Percentiles rank a stretch among this genome's conserved stretches.
phyloP scores from a whole-genome alignment of 1,140 invertebrate species.

The Eriocheir sinensis region DNA sequence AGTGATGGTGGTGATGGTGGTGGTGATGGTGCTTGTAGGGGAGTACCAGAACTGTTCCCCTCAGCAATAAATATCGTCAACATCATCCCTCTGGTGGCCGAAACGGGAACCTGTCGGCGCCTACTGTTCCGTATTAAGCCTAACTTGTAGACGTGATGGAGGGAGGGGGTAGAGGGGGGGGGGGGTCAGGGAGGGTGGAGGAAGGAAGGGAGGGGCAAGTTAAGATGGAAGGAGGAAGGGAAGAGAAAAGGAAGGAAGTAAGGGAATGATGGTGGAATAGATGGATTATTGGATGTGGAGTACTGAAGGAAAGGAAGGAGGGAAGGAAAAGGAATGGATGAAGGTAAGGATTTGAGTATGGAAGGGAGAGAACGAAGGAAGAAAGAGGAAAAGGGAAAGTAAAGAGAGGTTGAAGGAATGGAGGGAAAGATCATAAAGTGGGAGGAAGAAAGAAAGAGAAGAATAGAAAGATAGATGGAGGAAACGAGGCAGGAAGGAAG shows the following conservation, averaged over 20 bases:
- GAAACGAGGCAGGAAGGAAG: not conserved
- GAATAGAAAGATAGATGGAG: not conserved
- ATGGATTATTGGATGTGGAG: not conserved
- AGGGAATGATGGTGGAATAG: too few relatives aligned
- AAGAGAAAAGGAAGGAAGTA: not conserved
- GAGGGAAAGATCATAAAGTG: not conserved
- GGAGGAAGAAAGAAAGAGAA: not conserved
- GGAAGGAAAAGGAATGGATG: not conserved
- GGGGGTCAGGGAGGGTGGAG: not conserved
- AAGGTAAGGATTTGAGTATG: not conserved
- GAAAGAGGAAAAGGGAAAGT: not conserved
- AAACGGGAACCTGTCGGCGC: not conserved
- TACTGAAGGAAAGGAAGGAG: not conserved
- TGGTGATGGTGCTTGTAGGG: not conserved
- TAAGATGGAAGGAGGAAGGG: not conserved
- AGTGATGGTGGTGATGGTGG: not conserved
- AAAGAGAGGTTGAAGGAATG: too few relatives aligned
- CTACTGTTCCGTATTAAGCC: not conserved
- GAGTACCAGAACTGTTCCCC: not conserved
- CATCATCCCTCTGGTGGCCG: not conserved
- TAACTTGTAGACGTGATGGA: not conserved
- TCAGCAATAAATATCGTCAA: constrained; percentile 7
- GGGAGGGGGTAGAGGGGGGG: not conserved
- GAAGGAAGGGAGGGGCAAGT: not conserved
- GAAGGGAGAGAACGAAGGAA: not conserved